phyloP scores from a whole-genome alignment of 2,888 invertebrate species.

The Amaurobius ferox region DNA sequence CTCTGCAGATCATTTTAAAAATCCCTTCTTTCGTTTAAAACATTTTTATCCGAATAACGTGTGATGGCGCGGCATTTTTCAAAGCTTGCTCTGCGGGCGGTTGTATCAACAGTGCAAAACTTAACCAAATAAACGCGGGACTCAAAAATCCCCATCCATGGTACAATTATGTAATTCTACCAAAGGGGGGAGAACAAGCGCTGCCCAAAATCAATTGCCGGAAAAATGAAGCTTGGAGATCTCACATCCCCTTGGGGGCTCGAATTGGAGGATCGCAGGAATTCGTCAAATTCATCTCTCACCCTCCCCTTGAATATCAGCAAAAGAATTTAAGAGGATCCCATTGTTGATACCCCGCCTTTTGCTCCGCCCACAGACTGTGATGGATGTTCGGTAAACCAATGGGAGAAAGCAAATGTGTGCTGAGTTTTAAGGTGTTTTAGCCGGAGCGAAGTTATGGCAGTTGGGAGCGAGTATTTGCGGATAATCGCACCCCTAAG shows the following conservation, averaged over 20 bases:
- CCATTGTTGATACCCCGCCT: not conserved
- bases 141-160: not conserved
- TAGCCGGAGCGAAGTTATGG: slow-evolving; percentile 30
- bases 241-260: slow-evolving; percentile 13
- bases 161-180: slow-evolving; percentile 10
- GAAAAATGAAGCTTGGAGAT: slow-evolving; percentile 8
- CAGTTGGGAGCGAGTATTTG: slow-evolving; percentile 48
- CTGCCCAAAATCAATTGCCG: slow-evolving; percentile 15
- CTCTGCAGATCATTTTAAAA: too few relatives aligned
- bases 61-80: not conserved
- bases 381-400: slow-evolving; percentile 31
- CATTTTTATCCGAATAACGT: too few relatives aligned
- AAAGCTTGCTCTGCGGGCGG: not conserved
- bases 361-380: slow-evolving; percentile 12
- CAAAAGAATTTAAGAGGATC: slow-evolving; percentile 54
- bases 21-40: too few relatives aligned
- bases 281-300: slow-evolving; percentile 27
- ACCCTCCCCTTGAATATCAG: slow-evolving; percentile 2
- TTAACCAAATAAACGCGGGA: slow-evolving; percentile 3
- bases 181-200: slow-evolving; percentile 1
- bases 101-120: not conserved
- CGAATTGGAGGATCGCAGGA: slow-evolving; percentile 6
- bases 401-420: slow-evolving; percentile 19
- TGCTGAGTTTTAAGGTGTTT: slow-evolving; percentile 16
- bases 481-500: slow-evolving; percentile 39